phyloP scores from a whole-genome alignment of 1,140 invertebrate genomes.

The Leucophenga varia region DNA sequence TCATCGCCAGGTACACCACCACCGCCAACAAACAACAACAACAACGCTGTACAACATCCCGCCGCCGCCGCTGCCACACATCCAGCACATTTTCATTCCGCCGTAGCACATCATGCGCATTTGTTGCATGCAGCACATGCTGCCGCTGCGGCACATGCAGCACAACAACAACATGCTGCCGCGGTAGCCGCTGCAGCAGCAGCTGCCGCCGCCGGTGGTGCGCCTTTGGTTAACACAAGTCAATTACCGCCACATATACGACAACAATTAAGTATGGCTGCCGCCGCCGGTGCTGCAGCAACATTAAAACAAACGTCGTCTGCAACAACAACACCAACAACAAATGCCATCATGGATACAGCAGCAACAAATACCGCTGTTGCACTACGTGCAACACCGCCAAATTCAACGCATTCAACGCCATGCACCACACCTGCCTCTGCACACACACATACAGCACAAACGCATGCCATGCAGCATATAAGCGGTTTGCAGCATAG shows the following conservation, averaged over 20 bases:
- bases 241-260: slow-evolving; percentile 23
- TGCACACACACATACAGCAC: slow-evolving; percentile 7
- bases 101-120: slow-evolving; percentile 50
- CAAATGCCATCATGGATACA: too few relatives aligned
- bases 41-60: slow-evolving; percentile 14
- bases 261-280: not conserved
- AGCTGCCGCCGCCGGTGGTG: slow-evolving; percentile 24
- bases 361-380: not conserved
- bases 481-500: slow-evolving; percentile 10
- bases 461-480: too few relatives aligned
- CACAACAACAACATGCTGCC: slow-evolving; percentile 37
- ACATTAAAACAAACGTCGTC: too few relatives aligned
- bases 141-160: slow-evolving; percentile 45
- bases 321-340: slow-evolving; percentile 9
- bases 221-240: slow-evolving; percentile 4
- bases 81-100: slow-evolving; percentile 37
- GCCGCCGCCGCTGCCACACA: slow-evolving; percentile 16
- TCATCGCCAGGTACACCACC: slow-evolving; percentile 40
- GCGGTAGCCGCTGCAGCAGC: slow-evolving; percentile 38
- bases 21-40: slow-evolving; percentile 15
- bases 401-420: slow-evolving; percentile 28
- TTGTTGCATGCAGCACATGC: slow-evolving; percentile 45
- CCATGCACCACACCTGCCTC: slow-evolving; percentile 32
- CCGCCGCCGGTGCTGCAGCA: not conserved
- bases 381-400: slow-evolving; percentile 25